A percentile compares a stretch with the other conserved stretches of the same genome.
Conservation (phyloP, 2,888 invertebrate genomes). For the Parnassius mnemosyne region DNA sequence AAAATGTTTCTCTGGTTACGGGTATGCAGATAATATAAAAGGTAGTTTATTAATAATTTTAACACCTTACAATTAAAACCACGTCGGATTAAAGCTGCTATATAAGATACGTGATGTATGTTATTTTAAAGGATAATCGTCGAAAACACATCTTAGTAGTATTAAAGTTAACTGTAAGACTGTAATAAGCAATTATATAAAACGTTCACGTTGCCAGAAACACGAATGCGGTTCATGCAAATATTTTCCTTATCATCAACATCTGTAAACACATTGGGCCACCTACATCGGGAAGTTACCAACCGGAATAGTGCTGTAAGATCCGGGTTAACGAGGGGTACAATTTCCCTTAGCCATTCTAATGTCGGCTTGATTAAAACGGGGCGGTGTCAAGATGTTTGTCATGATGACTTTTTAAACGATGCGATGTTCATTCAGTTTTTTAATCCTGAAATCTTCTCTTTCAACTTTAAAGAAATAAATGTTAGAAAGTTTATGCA, state of each 20-base stretch:
- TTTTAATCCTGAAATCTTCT: no score
- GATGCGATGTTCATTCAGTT: no score
- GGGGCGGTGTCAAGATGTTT: slow-evolving; percentile 18
- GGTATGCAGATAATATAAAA: no score
- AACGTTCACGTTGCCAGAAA: slow-evolving; percentile 21
- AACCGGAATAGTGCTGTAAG: slow-evolving; percentile 10
- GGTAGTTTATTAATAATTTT: no score
- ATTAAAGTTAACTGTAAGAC: slow-evolving; percentile 7
- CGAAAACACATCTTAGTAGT: neutral
- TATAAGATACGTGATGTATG: neutral
- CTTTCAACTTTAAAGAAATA: no score
- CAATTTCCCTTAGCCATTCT: slow-evolving; percentile 6
- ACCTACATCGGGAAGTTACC: slow-evolving; percentile 8
- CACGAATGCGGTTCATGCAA: slow-evolving; percentile 11
- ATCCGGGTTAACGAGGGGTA: slow-evolving; percentile 22
- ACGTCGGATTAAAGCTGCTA: no score
- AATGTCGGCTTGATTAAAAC: slow-evolving; percentile 21
- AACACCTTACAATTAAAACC: no score
- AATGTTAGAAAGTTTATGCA: no score
- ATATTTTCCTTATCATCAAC: slow-evolving; percentile 18
- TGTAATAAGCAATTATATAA: slow-evolving; percentile 14
- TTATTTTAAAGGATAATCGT: neutral
- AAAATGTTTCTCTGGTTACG: no score
- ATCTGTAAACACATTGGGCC: slow-evolving; percentile 14
- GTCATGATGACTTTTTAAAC: slow-evolving; percentile 4